Conservation (phyloP, 2,888 invertebrate species). For the Eledone cirrhosa region DNA sequence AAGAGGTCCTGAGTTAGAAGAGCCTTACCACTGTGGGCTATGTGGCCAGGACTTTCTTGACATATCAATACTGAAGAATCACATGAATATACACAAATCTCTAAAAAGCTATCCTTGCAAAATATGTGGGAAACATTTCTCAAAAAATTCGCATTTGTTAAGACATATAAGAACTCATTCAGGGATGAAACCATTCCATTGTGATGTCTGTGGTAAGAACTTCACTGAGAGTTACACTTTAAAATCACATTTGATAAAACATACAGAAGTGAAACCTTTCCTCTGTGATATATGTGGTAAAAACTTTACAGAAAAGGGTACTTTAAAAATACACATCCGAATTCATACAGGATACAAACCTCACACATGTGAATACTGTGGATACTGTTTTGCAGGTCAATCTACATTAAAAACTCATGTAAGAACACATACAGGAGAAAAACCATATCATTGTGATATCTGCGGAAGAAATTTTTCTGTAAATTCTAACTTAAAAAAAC, state of each 20-base stretch:
- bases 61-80: neutral
- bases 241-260: neutral
- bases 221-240: neutral
- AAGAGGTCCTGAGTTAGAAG: too few species aligned
- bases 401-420: neutral
- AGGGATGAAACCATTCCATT: neutral
- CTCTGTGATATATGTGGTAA: neutral
- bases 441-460: neutral
- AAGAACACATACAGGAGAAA: slow-evolving; percentile 4
- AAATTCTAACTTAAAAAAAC: neutral
- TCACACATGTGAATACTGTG: neutral
- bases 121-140: neutral
- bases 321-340: neutral
- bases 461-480: neutral
- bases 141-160: neutral
- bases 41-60: neutral
- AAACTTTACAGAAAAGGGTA: neutral
- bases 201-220: neutral
- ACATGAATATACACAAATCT: neutral
- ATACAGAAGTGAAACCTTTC: neutral
- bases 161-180: neutral
- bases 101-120: neutral
- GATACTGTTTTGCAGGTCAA: neutral
- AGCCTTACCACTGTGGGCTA: neutral
- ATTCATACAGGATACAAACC: slow-evolving; percentile 8